These are phyloP conservation scores for Semotilus atromaculatus DNA, from an alignment of 2,797 vertebrate species.

Conservation along the genomic window DNA sequence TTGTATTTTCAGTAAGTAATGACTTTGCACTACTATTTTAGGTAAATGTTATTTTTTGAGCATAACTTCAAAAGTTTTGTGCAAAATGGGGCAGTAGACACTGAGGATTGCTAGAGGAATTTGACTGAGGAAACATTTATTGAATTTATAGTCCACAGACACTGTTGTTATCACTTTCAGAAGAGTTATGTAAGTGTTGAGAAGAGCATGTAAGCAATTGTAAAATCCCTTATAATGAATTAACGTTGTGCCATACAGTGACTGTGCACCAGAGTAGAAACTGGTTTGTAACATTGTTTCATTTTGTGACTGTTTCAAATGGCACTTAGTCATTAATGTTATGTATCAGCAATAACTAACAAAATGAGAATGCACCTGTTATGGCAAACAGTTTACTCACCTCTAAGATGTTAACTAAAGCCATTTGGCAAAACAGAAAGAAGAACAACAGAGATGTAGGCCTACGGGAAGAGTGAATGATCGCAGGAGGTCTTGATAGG, in stretches of 20 bases:
- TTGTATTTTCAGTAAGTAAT: background rate
- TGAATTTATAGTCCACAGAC: background rate
- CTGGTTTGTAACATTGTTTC: conserved; percentile 2
- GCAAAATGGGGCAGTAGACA: background rate
- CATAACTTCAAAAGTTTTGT: background rate
- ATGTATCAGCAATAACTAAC: background rate
- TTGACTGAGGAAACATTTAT: background rate
- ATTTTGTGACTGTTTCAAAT: conserved; percentile 38
- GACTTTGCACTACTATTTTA: background rate
- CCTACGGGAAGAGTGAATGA: conserved; percentile 32
- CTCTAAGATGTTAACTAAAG: conserved; percentile 5
- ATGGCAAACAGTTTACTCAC: background rate
- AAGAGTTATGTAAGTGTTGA: background rate
- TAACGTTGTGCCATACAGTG: conserved; percentile 37
- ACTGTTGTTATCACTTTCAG: background rate
- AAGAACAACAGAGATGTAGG: background rate
- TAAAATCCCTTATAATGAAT: conserved; percentile 37
- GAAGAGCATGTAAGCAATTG: background rate
- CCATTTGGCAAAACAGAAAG: conserved; percentile 35
- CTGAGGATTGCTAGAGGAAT: background rate
- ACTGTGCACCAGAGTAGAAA: conserved; percentile 1
- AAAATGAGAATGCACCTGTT: background rate
- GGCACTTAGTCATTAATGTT: background rate
- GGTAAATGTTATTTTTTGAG: background rate
- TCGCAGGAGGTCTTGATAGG: conserved; percentile 66